These are phyloP conservation scores for Homarus americanus DNA, from an alignment of 1,140 invertebrate species.

Conservation along the genomic window DNA sequence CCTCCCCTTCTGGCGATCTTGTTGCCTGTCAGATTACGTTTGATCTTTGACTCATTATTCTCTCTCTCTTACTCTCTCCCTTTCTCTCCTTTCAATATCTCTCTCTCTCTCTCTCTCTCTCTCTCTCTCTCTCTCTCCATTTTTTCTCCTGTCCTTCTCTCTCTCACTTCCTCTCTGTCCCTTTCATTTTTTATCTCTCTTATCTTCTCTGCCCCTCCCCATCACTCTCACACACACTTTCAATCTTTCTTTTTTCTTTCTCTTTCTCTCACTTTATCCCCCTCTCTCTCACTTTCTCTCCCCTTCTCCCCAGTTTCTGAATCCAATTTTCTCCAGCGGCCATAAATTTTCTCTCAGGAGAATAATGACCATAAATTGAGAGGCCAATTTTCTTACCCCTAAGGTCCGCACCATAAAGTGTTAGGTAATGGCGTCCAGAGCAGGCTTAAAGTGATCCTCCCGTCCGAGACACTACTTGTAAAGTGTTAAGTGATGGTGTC, in stretches of 20 bases:
- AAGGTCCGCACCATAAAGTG: background rate
- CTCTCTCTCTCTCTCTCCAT: too few relatives aligned
- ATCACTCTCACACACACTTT: too few relatives aligned
- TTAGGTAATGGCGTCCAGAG: background rate
- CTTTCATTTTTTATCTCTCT: too few relatives aligned
- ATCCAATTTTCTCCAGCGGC: background rate
- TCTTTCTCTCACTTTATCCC: background rate
- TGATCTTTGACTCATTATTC: too few relatives aligned
- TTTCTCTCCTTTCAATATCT: too few relatives aligned
- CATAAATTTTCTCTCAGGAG: background rate
- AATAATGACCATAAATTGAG: background rate
- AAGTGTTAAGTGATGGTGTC: background rate
- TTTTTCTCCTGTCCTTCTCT: too few relatives aligned
- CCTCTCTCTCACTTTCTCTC: background rate
- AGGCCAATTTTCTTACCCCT: background rate
- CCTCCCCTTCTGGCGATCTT: too few relatives aligned
- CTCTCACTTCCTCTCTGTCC: too few relatives aligned
- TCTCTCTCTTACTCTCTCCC: too few relatives aligned
- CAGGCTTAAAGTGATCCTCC: background rate
- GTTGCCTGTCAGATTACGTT: too few relatives aligned
- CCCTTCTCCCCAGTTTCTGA: background rate
- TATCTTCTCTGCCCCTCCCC: too few relatives aligned
- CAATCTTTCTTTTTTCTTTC: background rate
- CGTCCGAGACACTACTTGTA: background rate
- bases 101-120: too few relatives aligned